A percentile compares a stretch with the other conserved stretches of the same genome.
These are phyloP conservation scores for Pristionchus exspectatus DNA, from an alignment of 2,888 invertebrate genomes.

Conservation along the genomic window DNA sequence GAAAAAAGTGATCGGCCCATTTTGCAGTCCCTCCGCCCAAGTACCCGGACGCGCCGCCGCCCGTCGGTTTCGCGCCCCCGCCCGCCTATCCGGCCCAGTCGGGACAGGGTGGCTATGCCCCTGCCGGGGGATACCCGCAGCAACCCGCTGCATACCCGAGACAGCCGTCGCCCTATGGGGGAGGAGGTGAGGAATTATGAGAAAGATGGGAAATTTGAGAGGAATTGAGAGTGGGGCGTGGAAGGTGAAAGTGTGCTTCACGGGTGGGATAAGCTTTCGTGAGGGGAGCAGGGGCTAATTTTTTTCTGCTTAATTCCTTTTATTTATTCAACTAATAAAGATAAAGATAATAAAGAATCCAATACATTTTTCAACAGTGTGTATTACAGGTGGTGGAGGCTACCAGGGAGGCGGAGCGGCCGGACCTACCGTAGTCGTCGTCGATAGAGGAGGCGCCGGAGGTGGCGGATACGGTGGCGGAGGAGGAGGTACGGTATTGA, in stretches of 20 bases:
- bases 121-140: constrained; percentile 38
- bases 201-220: constrained; percentile 39
- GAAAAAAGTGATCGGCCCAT: background rate
- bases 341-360: too few relatives aligned
- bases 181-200: constrained; percentile 56
- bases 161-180: constrained; percentile 60
- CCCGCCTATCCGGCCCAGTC: background rate
- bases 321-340: too few relatives aligned
- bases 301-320: too few relatives aligned
- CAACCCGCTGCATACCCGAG: constrained; percentile 40
- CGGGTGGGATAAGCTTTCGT: too few relatives aligned
- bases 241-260: too few relatives aligned
- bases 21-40: constrained; percentile 74
- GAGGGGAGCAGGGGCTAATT: too few relatives aligned
- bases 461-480: constrained; percentile 57
- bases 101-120: constrained; percentile 48
- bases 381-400: constrained; percentile 54
- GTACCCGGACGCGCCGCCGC: constrained; percentile 73
- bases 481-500: constrained; percentile 42
- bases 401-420: constrained; percentile 47
- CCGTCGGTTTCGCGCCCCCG: constrained; percentile 53
- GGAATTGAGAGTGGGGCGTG: too few relatives aligned
- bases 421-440: constrained; percentile 55
- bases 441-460: constrained; percentile 53
- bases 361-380: too few relatives aligned